A percentile compares a stretch with the other conserved stretches of the same genome.
These are phyloP conservation scores for Meloidogyne hapla DNA, from an alignment of 1,140 invertebrate genomes.

Conservation along the genomic window DNA sequence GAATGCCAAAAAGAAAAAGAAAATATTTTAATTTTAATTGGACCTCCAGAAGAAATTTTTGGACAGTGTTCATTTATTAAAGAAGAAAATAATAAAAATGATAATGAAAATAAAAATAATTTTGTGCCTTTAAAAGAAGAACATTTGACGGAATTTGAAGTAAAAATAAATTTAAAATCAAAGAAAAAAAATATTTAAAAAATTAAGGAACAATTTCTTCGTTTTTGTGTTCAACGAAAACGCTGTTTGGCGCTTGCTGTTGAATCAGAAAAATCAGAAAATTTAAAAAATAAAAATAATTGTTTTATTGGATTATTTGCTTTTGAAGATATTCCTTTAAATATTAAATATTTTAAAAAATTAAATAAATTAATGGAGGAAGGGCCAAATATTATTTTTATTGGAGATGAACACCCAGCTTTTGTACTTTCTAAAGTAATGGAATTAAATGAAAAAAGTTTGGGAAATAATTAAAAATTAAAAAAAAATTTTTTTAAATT, in stretches of 20 bases:
- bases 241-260: neutral
- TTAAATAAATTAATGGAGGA: neutral
- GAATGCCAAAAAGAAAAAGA: neutral
- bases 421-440: neutral
- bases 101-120: neutral
- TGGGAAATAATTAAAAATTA: neutral
- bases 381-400: neutral
- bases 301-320: conserved; percentile 2
- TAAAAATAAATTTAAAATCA: neutral
- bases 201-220: conserved; percentile 18
- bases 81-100: neutral
- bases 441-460: neutral
- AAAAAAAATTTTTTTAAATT: neutral
- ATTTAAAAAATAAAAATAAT: neutral
- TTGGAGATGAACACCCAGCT: neutral
- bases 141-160: neutral
- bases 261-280: neutral
- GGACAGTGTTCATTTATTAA: neutral
- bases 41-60: neutral
- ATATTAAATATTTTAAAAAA: conserved; percentile 7
- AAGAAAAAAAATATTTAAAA: too few relatives aligned
- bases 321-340: neutral
- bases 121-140: neutral
- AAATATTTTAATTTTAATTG: neutral
- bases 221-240: conserved; percentile 12